These are phyloP conservation scores for Leucoraja erinaceus DNA, from an alignment of 2,113 vertebrate genomes.

Conservation along the genomic window DNA sequence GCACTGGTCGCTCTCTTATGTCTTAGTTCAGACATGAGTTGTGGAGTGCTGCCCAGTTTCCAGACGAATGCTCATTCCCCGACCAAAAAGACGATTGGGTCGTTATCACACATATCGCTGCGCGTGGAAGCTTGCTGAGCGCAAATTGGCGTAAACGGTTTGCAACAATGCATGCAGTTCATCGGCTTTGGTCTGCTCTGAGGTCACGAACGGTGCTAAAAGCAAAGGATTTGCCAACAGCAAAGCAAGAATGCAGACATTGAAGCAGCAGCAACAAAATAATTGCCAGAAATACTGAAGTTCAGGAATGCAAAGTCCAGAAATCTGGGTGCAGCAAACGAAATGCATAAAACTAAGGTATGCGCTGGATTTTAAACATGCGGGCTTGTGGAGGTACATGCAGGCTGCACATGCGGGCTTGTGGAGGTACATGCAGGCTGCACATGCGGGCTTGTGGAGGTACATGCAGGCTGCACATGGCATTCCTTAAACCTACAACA, in stretches of 20 bases:
- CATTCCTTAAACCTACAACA: not conserved
- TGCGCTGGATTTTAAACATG: not conserved
- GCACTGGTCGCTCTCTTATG: too few species aligned
- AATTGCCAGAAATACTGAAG: not conserved
- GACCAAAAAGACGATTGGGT: too few species aligned
- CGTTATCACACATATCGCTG: too few species aligned
- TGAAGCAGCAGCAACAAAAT: not conserved
- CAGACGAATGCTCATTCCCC: too few species aligned
- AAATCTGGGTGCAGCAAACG: not conserved
- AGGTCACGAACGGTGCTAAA: too few species aligned
- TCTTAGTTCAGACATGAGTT: too few species aligned
- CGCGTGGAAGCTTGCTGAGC: too few species aligned
- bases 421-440: too few species aligned
- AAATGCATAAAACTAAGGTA: not conserved
- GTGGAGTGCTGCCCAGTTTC: too few species aligned
- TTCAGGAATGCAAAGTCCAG: not conserved
- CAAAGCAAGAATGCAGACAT: not conserved
- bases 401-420: not conserved
- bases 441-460: not conserved
- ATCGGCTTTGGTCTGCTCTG: too few species aligned
- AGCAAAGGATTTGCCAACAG: not conserved
- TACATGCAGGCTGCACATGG: not conserved
- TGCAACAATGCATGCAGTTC: too few species aligned
- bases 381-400: not conserved
- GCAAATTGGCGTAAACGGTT: too few species aligned